Percentiles rank a stretch among this genome's conserved stretches.
These are phyloP conservation scores for Thomomys bottae DNA, from an alignment of 2,113 vertebrate species.

Conservation along the genomic window DNA sequence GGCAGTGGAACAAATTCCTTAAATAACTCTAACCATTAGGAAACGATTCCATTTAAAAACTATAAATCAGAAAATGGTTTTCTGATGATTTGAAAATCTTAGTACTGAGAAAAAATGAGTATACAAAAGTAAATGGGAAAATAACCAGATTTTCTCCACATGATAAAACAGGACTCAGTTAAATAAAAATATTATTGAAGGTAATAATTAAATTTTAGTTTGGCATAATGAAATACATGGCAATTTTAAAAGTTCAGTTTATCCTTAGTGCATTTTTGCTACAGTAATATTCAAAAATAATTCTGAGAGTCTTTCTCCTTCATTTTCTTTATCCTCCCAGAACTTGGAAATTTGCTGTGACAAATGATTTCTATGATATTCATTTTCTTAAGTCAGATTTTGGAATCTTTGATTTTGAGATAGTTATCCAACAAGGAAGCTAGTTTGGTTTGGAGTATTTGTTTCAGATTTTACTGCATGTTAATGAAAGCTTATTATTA, in stretches of 20 bases:
- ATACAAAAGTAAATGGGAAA: background rate
- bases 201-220: background rate
- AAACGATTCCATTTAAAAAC: constrained; percentile 3
- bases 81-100: background rate
- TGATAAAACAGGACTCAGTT: background rate
- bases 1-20: background rate
- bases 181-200: background rate
- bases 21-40: background rate
- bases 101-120: constrained; percentile 2
- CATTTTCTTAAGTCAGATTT: background rate
- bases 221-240: background rate
- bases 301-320: background rate
- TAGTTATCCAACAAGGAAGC: background rate
- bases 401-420: background rate
- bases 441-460: background rate
- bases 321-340: background rate
- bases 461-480: background rate
- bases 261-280: background rate
- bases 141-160: background rate
- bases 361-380: too few relatives aligned
- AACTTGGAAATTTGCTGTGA: background rate
- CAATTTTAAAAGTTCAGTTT: background rate
- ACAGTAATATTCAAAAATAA: background rate
- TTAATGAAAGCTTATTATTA: background rate
- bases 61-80: background rate